A percentile compares a stretch with the other conserved stretches of the same genome.
These are phyloP conservation scores for Tipula helvola DNA, from an alignment of 2,888 invertebrate species.

Conservation along the genomic window DNA sequence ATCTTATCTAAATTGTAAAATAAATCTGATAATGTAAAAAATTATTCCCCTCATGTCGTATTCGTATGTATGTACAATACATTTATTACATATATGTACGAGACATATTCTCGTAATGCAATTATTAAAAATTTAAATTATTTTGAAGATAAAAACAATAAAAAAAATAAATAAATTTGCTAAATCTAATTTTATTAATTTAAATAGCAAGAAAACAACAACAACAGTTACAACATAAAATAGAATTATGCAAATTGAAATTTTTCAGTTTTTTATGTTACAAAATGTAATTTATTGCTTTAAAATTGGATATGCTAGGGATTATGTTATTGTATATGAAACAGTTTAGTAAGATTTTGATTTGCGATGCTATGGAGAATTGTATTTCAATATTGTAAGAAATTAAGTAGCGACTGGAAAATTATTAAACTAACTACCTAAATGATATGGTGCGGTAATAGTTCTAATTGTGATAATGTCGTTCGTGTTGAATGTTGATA, in stretches of 20 bases:
- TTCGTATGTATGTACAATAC: neutral
- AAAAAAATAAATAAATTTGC: neutral
- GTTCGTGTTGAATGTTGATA: too few relatives aligned
- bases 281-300: too few relatives aligned
- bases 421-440: too few relatives aligned
- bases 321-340: too few relatives aligned
- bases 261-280: neutral
- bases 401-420: too few relatives aligned
- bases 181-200: neutral
- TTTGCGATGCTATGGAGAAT: too few relatives aligned
- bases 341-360: too few relatives aligned
- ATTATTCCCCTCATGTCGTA: neutral
- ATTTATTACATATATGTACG: neutral
- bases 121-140: neutral
- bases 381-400: too few relatives aligned
- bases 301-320: too few relatives aligned
- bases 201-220: neutral
- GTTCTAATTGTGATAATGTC: too few relatives aligned
- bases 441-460: too few relatives aligned
- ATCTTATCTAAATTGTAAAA: neutral
- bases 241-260: neutral
- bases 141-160: neutral
- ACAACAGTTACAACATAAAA: neutral
- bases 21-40: neutral
- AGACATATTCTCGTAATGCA: neutral